Conservation (phyloP, 2,797 vertebrate genomes). For the Paramormyrops hopkinsi region DNA sequence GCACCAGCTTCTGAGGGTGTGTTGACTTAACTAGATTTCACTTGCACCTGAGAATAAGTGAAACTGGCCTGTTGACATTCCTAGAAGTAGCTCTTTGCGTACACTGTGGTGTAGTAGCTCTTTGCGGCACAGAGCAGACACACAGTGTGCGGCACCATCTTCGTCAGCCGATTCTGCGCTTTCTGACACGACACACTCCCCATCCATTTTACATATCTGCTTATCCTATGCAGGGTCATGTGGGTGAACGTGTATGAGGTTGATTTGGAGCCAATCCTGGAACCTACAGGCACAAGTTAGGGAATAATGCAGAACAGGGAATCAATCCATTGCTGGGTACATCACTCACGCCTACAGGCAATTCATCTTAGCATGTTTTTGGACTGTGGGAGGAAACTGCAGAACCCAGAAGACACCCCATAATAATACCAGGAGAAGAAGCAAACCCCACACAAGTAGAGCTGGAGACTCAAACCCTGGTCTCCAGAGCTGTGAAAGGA, state of each 20-base stretch:
- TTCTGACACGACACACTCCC: neutral
- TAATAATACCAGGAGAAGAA: no score
- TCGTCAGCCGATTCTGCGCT: neutral
- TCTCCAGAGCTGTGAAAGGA: no score
- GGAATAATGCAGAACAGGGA: no score
- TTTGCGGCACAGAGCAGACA: neutral
- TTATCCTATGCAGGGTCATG: neutral
- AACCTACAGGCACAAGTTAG: no score
- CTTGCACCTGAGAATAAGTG: neutral
- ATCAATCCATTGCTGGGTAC: no score
- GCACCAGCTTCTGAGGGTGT: neutral
- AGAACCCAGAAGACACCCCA: no score
- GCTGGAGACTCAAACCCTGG: no score
- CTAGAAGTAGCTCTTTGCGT: neutral
- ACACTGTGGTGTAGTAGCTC: neutral
- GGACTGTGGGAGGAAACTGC: no score
- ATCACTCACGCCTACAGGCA: no score
- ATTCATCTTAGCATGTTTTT: no score
- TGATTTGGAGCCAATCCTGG: neutral
- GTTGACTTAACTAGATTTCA: neutral
- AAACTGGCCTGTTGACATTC: neutral
- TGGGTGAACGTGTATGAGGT: neutral
- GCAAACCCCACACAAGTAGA: no score
- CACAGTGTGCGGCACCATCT: neutral
- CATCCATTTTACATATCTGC: neutral